Conservation (phyloP, 64 coral and sea anemone species). For the Stichodactyla mertensii region DNA sequence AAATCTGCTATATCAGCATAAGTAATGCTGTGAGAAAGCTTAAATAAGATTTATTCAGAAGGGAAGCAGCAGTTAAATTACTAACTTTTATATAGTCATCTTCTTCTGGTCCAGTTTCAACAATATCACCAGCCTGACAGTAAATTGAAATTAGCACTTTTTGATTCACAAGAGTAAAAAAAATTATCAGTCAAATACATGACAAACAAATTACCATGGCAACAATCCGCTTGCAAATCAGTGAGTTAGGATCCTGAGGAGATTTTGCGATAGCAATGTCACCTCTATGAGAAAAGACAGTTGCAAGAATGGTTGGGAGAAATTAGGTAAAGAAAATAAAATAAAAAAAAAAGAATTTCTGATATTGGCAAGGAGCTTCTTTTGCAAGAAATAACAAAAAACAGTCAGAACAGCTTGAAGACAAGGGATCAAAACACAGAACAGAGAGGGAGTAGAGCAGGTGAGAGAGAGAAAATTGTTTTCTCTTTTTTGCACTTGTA, state of each 20-base stretch:
- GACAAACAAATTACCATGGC: slow-evolving; percentile 44
- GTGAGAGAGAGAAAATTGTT: too few relatives aligned
- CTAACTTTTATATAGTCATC: slow-evolving; percentile 39
- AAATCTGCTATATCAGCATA: too few relatives aligned
- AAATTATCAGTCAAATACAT: too few relatives aligned
- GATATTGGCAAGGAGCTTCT: background rate
- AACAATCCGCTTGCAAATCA: slow-evolving; percentile 70
- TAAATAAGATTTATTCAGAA: too few relatives aligned
- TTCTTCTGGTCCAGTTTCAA: slow-evolving; percentile 15
- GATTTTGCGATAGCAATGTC: slow-evolving; percentile 76
- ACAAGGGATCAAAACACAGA: too few relatives aligned
- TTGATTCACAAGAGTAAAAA: too few relatives aligned
- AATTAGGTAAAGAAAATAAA: background rate
- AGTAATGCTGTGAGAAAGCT: too few relatives aligned
- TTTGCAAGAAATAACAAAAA: too few relatives aligned
- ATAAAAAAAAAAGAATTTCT: background rate
- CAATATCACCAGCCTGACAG: slow-evolving; percentile 33
- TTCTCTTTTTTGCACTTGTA: too few relatives aligned
- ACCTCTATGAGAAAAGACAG: slow-evolving; percentile 34
- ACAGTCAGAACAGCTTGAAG: too few relatives aligned
- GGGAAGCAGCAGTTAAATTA: background rate
- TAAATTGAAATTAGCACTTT: background rate
- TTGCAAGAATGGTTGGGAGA: background rate
- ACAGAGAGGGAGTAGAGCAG: too few relatives aligned
- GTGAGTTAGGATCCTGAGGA: slow-evolving; percentile 58